Base-by-base conservation (phyloP, 2,797 vertebrate species). In the Oreochromis grahami region DNA sequence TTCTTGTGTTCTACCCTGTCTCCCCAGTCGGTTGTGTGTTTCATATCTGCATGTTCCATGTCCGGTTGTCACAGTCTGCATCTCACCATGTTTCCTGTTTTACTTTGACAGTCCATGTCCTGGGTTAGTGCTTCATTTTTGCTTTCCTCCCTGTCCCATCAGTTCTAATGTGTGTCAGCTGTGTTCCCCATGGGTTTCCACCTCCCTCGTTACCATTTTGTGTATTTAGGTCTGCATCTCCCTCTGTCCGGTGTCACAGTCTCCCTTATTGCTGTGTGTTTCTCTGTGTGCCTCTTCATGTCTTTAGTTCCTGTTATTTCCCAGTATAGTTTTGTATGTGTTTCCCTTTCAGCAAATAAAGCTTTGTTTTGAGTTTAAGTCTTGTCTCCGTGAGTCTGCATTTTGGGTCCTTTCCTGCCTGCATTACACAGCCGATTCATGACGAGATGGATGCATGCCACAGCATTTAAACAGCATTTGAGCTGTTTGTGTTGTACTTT, bases 201-300 rank as follows among this genome's bases (percentile, higher is more conserved):
- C 29, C 32, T 34, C 56, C 29, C 56, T 60, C 29, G 9, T 60
- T 60, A 60, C 11, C 15, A 19, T 60, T 60, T 15, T 60, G 56
- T 34, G 17, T 6, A 34, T 12, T 60, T 34, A 34, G 17, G 29
- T 34, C 29, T 60, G 17, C 4, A 2, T n/a, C 32, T 60, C 29
- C 15, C 29, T 11, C 29, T 19, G 15, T 34, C 29, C 32, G 5
- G 5, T 58, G 15, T 17, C 26, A 14, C 14, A 32, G 26, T 58
- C 55, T 58, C 29, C 56, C 15, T 19, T 19, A 60, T 11, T 3
- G 15, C 0, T 34, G 29, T 34, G 3, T 60, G 29, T 4, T 2
- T 19, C 3, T 29, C 9, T 9, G 55, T 17, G 53, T 15, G 53
- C 4, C 1, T 0, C 29, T 0, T 6, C 17, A 7, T 2, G 17